These are phyloP conservation scores for Cyclophora punctaria DNA, from an alignment of 2,888 invertebrate genomes.

Conservation along the genomic window DNA sequence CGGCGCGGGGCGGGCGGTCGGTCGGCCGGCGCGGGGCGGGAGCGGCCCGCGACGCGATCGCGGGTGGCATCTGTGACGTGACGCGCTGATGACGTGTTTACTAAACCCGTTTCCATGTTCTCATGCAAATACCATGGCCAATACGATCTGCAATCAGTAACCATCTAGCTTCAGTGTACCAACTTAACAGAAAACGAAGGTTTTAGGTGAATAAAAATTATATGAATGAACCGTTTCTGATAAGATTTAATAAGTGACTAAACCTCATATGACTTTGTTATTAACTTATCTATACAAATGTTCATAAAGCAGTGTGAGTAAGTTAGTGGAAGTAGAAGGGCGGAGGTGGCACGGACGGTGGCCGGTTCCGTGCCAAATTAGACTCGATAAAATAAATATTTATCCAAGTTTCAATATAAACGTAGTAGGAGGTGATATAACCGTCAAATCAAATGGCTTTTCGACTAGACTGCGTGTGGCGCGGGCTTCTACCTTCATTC, in stretches of 20 bases:
- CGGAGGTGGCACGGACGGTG: constrained; percentile 42
- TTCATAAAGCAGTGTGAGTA: too few species aligned
- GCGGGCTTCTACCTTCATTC: constrained; percentile 29
- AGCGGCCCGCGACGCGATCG: constrained; percentile 39
- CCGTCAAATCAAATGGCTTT: constrained; percentile 70
- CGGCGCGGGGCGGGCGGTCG: constrained; percentile 24
- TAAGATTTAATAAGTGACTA: too few species aligned
- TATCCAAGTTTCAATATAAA: constrained; percentile 73
- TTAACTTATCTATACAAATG: too few species aligned
- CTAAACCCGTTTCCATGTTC: too few species aligned
- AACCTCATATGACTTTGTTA: too few species aligned
- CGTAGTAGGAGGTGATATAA: constrained; percentile 70
- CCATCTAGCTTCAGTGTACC: too few species aligned
- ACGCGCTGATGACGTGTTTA: constrained; percentile 6
- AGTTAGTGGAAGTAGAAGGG: constrained; percentile 25
- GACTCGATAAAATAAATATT: constrained; percentile 72
- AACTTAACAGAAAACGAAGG: too few species aligned
- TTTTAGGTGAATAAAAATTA: too few species aligned
- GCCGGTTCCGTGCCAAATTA: constrained; percentile 69
- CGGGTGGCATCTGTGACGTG: constrained; percentile 33
- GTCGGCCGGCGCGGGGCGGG: neutral
- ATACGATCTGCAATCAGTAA: too few species aligned
- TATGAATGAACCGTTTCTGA: too few species aligned
- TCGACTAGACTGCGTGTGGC: constrained; percentile 63
- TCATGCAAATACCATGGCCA: too few species aligned